A percentile compares a stretch with the other conserved stretches of the same genome.
phyloP scores from a whole-genome alignment of 2,797 vertebrate genomes.

The Onychomys arenicola region DNA sequence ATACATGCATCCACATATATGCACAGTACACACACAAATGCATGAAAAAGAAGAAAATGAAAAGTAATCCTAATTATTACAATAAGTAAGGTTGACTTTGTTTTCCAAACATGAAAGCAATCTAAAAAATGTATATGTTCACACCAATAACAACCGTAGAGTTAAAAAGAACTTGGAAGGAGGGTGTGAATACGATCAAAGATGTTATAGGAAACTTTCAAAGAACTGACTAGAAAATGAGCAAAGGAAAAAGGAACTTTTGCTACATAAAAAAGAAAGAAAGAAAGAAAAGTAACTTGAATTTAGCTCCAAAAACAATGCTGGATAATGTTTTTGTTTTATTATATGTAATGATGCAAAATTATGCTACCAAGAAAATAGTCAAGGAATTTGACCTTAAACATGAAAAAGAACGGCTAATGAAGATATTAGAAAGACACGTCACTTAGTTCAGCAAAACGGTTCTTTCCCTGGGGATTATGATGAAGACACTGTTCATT shows the following conservation, averaged over 20 bases:
- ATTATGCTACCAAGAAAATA: background rate
- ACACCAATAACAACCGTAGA: background rate
- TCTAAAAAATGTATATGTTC: background rate
- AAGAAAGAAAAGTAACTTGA: background rate
- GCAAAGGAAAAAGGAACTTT: background rate
- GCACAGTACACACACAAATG: background rate
- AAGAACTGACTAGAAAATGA: background rate
- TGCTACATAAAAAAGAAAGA: background rate
- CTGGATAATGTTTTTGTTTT: background rate
- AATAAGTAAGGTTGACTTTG: background rate
- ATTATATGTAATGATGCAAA: background rate
- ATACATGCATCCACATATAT: background rate
- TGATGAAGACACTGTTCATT: background rate
- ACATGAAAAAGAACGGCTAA: background rate
- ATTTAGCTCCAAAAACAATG: background rate
- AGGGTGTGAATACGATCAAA: background rate
- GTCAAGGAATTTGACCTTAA: background rate
- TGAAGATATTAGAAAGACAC: background rate
- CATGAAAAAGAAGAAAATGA: background rate
- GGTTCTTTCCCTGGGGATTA: slow-evolving; percentile 31
- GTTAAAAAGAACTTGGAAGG: background rate
- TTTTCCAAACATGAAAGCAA: background rate
- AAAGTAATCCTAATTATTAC: background rate
- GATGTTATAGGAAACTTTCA: background rate
- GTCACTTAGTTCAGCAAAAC: background rate